Conservation (phyloP, 2,113 vertebrate genomes). For the Nesoenas mayeri region DNA sequence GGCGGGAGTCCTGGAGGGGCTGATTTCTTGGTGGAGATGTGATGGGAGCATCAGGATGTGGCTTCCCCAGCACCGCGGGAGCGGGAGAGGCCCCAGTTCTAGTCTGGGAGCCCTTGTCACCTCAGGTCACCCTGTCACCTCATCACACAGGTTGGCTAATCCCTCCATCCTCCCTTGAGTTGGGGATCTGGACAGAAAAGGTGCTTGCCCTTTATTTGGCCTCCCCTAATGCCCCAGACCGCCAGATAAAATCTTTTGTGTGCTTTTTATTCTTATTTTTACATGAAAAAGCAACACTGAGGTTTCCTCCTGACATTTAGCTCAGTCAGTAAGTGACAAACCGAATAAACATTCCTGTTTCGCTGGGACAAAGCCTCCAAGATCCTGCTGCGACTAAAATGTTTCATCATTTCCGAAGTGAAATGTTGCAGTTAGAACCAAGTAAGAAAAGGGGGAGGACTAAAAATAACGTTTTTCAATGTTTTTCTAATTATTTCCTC, state of each 20-base stretch:
- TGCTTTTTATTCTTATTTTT: neutral
- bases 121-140: neutral
- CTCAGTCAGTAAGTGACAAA: constrained; percentile 18
- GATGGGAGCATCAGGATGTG: neutral
- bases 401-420: constrained; percentile 43
- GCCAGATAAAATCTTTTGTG: neutral
- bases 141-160: neutral
- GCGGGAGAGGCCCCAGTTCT: fast-evolving
- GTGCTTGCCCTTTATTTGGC: neutral
- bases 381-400: constrained; percentile 42
- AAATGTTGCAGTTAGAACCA: neutral
- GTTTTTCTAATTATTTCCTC: constrained; percentile 66
- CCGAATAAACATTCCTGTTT: constrained; percentile 11
- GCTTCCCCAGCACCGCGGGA: neutral
- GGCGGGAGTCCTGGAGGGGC: neutral
- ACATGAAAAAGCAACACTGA: neutral
- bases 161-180: neutral
- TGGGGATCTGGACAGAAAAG: neutral
- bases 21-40: neutral
- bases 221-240: neutral
- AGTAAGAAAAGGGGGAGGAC: neutral
- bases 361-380: constrained; percentile 18
- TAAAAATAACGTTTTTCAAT: constrained; percentile 34
- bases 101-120: neutral
- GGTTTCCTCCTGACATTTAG: constrained; percentile 62